Evolutionary conservation across 2,888 invertebrate genomes (phyloP).

Genomic region (Hydriomena furcata): DNA sequence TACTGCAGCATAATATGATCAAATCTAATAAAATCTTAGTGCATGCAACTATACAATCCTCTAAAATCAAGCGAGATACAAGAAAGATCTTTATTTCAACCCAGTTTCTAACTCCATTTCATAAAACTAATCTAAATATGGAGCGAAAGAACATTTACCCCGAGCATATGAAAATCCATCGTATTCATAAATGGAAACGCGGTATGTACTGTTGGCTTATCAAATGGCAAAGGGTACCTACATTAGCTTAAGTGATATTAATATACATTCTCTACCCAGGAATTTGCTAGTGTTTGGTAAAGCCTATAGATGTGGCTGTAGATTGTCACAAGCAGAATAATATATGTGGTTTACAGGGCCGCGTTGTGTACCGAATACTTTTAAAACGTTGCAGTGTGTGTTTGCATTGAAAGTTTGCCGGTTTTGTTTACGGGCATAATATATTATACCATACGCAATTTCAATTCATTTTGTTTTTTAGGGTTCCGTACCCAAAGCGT

Average conservation of each 20-base stretch:
- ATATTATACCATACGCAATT: too few species aligned
- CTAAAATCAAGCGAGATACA: too few species aligned
- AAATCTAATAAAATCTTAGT: too few species aligned
- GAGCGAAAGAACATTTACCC: neutral
- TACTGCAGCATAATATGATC: too few species aligned
- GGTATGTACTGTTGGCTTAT: slow-evolving; percentile 16
- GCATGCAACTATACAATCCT: too few species aligned
- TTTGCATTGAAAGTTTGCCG: neutral
- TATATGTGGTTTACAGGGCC: neutral
- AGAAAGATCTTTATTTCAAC: neutral
- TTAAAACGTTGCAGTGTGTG: neutral
- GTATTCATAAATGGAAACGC: slow-evolving; percentile 15
- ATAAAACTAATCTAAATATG: slow-evolving; percentile 5
- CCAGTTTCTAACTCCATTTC: slow-evolving; percentile 1
- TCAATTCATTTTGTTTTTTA: too few species aligned
- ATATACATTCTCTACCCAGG: slow-evolving; percentile 11
- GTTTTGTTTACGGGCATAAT: too few species aligned
- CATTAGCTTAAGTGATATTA: slow-evolving; percentile 17
- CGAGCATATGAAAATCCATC: slow-evolving; percentile 16
- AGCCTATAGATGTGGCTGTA: neutral
- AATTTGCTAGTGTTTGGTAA: neutral
- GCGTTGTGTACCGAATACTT: neutral
- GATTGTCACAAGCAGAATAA: slow-evolving; percentile 8
- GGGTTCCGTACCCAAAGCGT: too few species aligned
- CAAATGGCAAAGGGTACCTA: slow-evolving; percentile 4